These are phyloP conservation scores for Euproctis similis DNA, from an alignment of 2,888 invertebrate genomes.

Conservation along the genomic window DNA sequence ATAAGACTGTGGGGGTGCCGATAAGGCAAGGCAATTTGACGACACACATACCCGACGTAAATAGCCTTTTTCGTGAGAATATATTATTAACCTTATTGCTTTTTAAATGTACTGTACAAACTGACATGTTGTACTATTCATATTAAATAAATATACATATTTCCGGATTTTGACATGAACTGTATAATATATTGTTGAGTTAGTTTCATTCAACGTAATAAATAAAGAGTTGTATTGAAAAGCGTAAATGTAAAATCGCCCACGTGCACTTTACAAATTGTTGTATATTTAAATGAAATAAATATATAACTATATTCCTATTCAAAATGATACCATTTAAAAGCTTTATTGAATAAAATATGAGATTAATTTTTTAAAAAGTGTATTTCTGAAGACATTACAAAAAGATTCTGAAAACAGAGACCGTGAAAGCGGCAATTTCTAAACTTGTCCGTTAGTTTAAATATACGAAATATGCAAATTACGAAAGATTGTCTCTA, in stretches of 20 bases:
- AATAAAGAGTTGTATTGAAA: too few relatives aligned
- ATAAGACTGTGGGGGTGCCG: slow-evolving; percentile 54
- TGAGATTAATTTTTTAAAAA: too few relatives aligned
- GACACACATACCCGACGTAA: too few relatives aligned
- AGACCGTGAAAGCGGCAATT: slow-evolving; percentile 29
- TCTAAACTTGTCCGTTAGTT: slow-evolving; percentile 32
- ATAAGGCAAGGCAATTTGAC: slow-evolving; percentile 49
- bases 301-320: not conserved
- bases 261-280: slow-evolving; percentile 2
- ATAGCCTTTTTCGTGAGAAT: slow-evolving; percentile 23
- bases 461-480: slow-evolving; percentile 57
- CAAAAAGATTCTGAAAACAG: too few relatives aligned
- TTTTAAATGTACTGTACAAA: too few relatives aligned
- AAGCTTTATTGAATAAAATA: slow-evolving; percentile 2
- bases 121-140: too few relatives aligned
- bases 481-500: slow-evolving; percentile 49
- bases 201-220: too few relatives aligned
- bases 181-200: too few relatives aligned
- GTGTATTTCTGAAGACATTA: too few relatives aligned
- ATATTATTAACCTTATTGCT: too few relatives aligned
- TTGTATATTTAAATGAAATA: not conserved
- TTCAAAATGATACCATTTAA: slow-evolving; percentile 2
- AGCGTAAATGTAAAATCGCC: slow-evolving; percentile 6
- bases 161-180: too few relatives aligned
- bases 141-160: too few relatives aligned